phyloP scores from a whole-genome alignment of 1,140 invertebrate species.

The Frieseomelitta varia region DNA sequence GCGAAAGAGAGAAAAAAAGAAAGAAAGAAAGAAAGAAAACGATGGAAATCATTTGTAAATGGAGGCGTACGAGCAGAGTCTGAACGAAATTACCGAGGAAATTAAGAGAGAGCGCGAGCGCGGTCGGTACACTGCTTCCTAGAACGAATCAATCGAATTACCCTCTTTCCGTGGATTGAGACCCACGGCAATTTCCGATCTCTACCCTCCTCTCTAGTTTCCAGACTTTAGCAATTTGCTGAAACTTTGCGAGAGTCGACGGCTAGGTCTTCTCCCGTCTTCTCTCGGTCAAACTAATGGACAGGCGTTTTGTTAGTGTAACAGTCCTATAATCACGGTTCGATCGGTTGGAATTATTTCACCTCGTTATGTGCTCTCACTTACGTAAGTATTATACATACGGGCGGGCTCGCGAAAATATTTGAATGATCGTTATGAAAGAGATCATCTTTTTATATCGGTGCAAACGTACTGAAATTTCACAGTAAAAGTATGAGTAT shows the following conservation, averaged over 20 bases:
- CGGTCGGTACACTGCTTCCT: constrained; percentile 73
- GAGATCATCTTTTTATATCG: no score
- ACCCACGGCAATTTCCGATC: constrained; percentile 72
- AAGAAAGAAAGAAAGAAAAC: not conserved
- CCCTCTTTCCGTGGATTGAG: constrained; percentile 68
- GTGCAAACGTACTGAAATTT: no score
- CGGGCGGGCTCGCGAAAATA: no score
- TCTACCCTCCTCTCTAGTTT: constrained; percentile 44
- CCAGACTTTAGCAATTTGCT: constrained; percentile 72
- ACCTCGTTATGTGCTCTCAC: constrained; percentile 16
- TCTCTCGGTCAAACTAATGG: constrained; percentile 54
- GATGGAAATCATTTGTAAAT: constrained; percentile 13
- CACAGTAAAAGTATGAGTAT: no score
- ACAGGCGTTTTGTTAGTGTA: constrained; percentile 32
- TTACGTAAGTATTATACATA: constrained; percentile 5
- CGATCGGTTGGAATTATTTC: constrained; percentile 59
- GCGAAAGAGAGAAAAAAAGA: no score
- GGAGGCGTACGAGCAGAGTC: not conserved
- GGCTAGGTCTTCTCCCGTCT: constrained; percentile 60
- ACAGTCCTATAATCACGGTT: constrained; percentile 55
- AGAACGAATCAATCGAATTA: constrained; percentile 77
- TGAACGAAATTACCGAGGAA: constrained; percentile 71
- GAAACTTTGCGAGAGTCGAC: constrained; percentile 74
- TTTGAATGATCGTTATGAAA: no score
- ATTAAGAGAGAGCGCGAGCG: constrained; percentile 69